Conservation (phyloP, 2,113 vertebrate genomes). For the Eleginops maclovinus region DNA sequence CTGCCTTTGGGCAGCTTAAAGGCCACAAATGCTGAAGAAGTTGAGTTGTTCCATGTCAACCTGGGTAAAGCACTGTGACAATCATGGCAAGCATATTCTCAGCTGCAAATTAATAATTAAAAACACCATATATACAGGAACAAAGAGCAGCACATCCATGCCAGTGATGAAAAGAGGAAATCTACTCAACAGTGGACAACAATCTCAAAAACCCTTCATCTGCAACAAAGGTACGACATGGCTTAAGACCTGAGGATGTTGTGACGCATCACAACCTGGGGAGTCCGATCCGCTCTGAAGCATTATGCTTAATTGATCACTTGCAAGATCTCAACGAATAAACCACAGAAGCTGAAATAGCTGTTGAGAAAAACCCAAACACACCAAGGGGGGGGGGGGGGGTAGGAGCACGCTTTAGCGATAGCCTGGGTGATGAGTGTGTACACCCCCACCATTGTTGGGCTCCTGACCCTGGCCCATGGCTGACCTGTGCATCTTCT, state of each 20-base stretch:
- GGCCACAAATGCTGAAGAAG: conserved; percentile 70
- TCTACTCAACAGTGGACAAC: conserved; percentile 40
- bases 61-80: conserved; percentile 59
- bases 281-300: conserved; percentile 49
- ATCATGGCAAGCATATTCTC: conserved; percentile 41
- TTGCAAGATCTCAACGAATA: conserved; percentile 71
- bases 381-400: not conserved
- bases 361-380: conserved; percentile 46
- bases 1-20: conserved; percentile 65
- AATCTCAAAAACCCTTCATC: conserved; percentile 65
- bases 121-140: conserved; percentile 43
- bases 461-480: conserved; percentile 88
- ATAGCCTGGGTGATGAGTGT: conserved; percentile 94
- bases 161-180: conserved; percentile 54
- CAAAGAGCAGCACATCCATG: conserved; percentile 54
- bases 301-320: conserved; percentile 67
- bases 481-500: conserved; percentile 90
- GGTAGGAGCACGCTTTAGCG: conserved; percentile 80
- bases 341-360: conserved; percentile 59
- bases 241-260: conserved; percentile 75
- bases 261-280: conserved; percentile 57
- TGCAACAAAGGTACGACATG: conserved; percentile 71
- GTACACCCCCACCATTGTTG: conserved; percentile 87
- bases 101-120: conserved; percentile 34
- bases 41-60: conserved; percentile 57